Evolutionary conservation across 2,797 vertebrate species (phyloP).

Genomic region (Sebastes kiyomatsui): DNA sequence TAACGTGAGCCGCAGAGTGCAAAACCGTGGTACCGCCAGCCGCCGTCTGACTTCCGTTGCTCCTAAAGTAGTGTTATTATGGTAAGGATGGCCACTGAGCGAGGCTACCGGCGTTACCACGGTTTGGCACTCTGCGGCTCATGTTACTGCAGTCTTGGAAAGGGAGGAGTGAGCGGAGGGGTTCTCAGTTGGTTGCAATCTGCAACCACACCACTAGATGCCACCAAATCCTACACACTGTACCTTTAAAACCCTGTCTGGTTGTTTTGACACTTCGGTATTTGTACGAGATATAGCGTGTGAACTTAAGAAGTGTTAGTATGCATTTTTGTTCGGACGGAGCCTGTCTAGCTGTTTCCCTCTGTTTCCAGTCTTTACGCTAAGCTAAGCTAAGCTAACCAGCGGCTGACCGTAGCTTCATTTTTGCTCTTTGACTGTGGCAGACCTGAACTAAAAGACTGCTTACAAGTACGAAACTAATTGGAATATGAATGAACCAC

Average conservation of each 20-base stretch:
- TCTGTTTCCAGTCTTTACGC: not conserved
- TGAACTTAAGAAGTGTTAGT: not conserved
- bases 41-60: no score
- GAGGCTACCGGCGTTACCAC: rapidly evolving
- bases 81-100: no score
- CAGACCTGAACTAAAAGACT: not conserved
- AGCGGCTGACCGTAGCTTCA: not conserved
- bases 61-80: no score
- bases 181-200: no score
- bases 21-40: no score
- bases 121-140: no score
- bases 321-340: not conserved
- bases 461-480: not conserved
- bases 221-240: no score
- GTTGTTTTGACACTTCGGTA: rapidly evolving
- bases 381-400: not conserved
- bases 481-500: not conserved
- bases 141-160: no score
- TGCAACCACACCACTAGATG: no score
- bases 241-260: rapidly evolving
- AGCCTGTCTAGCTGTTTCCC: not conserved
- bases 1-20: no score
- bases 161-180: no score
- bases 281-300: not conserved
- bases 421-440: not conserved